Evolutionary conservation across 2,113 vertebrate species (phyloP), one percentile per base, ranked within the genome.

Genomic region (Recurvirostra avosetta): DNA sequence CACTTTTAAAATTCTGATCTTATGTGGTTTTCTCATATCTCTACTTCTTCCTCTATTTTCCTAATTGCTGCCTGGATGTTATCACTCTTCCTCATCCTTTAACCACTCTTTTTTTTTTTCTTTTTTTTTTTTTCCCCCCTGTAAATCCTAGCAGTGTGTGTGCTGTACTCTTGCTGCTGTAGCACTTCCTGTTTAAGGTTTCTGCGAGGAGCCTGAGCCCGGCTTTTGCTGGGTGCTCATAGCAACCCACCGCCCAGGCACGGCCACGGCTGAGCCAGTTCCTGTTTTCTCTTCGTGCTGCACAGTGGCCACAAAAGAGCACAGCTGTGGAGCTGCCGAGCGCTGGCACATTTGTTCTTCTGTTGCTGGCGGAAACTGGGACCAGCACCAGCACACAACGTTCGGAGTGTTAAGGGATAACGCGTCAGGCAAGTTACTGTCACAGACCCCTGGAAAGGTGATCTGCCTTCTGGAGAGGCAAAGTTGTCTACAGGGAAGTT

Each of bases 291-390:
- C n/a, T 2, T 2, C 2, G 30, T 7, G 61, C 75, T 89, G 34
- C 7, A 4, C 2, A 1, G 11, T 12, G 68, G 59, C 83, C 47
- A 5, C 70, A 26, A 1, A 84, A 15, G 4, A 3, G 55, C 61
- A 1, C 2, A 5, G 61, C 50, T 52, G 22, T 2, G 10, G n/a
- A 32, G 80, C 52, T 0, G 4, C 34, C 0, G 9, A 41, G 68
- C 0, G 0, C 70, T 13, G 26, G 29, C 71, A 30, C 0, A 0
- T 14, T 30, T 6, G 12, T 9, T 6, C 30, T 19, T 5, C 49
- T 40, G 10, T 3, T 25, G 45, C 5, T 2, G 47, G 12, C 15
- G 10, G 14, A 18, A 16, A 1, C 14, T 15, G 13, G 56, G 50
- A 9, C 17, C 27, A 49, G 47, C 74, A 61, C 53, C 34, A 63